Base-by-base conservation (phyloP, 92 coral and sea anemone species). In the Chrysogorgia sp. region DNA sequence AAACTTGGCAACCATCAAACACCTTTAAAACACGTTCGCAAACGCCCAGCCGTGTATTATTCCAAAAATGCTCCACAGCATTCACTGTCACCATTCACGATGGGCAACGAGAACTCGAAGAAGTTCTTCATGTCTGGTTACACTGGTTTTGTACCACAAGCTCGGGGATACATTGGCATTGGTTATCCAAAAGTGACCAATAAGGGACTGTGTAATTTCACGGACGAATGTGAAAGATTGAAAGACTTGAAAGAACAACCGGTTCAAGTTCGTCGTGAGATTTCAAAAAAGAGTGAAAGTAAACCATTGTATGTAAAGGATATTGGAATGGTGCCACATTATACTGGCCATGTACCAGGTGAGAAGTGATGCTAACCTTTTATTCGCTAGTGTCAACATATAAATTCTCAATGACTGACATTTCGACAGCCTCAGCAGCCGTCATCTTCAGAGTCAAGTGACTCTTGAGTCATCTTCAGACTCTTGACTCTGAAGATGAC, bases 341-440 rank as follows among this genome's bases (percentile, higher is more conserved):
- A 90, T 83, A 93, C 98, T 17, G 98, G 98, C 2, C 98, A 93
- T 56, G 97, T 93, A n/a, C 98, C 98, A 55, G 98, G 98, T 93
- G 85, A 70, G 87, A 33, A n/a, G n/a, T n/a, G n/a, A n/a, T n/a
- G n/a, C n/a, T n/a, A n/a, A n/a, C n/a, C n/a, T n/a, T n/a, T n/a
- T n/a, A n/a, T n/a, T n/a, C n/a, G n/a, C n/a, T n/a, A n/a, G n/a
- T n/a, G n/a, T n/a, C n/a, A n/a, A n/a, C n/a, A n/a, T n/a, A n/a
- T n/a, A n/a, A n/a, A n/a, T n/a, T n/a, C n/a, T n/a, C n/a, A n/a
- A n/a, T n/a, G n/a, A n/a, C n/a, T n/a, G n/a, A n/a, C n/a, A n/a
- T n/a, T n/a, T n/a, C n/a, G n/a, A n/a, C n/a, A n/a, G n/a, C n/a
- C n/a, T n/a, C n/a, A n/a, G n/a, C n/a, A n/a, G n/a, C n/a, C n/a